Evolutionary conservation across 1,140 invertebrate species (phyloP), one percentile per base, ranked within the genome.

Genomic region (Cylas formicarius): DNA sequence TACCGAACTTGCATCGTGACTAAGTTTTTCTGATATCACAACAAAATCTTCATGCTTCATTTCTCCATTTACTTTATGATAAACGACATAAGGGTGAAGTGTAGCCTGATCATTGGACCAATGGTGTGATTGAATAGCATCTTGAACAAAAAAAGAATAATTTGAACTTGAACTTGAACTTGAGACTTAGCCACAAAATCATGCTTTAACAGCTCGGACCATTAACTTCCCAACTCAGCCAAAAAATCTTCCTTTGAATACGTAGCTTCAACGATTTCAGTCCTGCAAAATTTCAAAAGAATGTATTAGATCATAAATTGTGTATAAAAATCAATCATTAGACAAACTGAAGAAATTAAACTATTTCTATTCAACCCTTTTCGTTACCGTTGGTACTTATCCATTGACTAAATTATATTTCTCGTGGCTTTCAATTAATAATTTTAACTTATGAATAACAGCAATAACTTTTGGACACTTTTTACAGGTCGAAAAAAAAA

Each of bases 161-260:
- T 34, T 34, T 34, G 4, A 34, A 34, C 9, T 11, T 4, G 32
- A n/a, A n/a, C n/a, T n/a, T n/a, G n/a, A n/a, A n/a, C 32, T 34
- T 34, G 32, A 34, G 32, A 34, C 16, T 34, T 34, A 18, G 32
- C 32, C 4, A 34, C 32, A 4, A 34, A 14, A 34, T 34, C 13
- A 18, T 34, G 32, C 17, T 34, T 34, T 4, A 34, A 34, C 20
- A 34, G 17, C 32, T 6, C 32, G 10, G 32, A 18, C 32, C 13
- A 34, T 19, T 34, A 18, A 34, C 20, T 34, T 34, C 20, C 13
- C 13, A 34, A 14, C 11, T 34, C 11, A 34, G 10, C 20, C 20
- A 34, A 34, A 34, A 34, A 14, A 34, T 34, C 32, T 34, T 34
- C 17, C n/a, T 34, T 34, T 7, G 11, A 18, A 34, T 34, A 34